These are phyloP conservation scores for Petroica traversi DNA, from an alignment of 2,113 vertebrate genomes.

Conservation along the genomic window DNA sequence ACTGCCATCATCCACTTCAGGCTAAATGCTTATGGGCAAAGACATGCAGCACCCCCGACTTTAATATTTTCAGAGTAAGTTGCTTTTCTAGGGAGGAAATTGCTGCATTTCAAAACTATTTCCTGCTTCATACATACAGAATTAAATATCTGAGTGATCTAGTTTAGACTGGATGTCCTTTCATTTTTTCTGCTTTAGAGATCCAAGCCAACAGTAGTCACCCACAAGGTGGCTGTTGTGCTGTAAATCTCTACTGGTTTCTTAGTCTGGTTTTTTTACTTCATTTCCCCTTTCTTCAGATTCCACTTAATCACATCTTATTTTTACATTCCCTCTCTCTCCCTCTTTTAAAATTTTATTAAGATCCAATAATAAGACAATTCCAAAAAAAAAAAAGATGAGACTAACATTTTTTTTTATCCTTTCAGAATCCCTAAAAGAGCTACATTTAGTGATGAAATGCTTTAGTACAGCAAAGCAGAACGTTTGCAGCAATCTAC, in stretches of 20 bases:
- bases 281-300: not conserved
- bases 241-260: not conserved
- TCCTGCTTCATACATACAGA: not conserved
- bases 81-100: slow-evolving; percentile 15
- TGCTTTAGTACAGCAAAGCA: not conserved
- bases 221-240: not conserved
- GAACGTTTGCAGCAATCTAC: not conserved
- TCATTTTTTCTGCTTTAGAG: not conserved
- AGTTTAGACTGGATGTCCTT: not conserved
- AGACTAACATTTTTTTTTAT: not conserved
- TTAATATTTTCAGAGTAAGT: not conserved
- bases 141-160: not conserved
- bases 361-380: not conserved
- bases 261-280: not conserved
- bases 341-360: not conserved
- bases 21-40: not conserved
- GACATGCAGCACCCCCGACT: not conserved
- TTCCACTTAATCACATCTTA: not conserved
- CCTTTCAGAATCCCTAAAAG: not conserved
- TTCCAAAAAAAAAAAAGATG: not conserved
- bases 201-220: not conserved
- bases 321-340: not conserved
- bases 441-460: not conserved
- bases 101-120: not conserved
- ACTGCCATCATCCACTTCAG: not conserved